Percentiles rank a stretch among this genome's conserved stretches.
These are phyloP conservation scores for Suillia variegata DNA, from an alignment of 2,888 invertebrate species.

Conservation along the genomic window DNA sequence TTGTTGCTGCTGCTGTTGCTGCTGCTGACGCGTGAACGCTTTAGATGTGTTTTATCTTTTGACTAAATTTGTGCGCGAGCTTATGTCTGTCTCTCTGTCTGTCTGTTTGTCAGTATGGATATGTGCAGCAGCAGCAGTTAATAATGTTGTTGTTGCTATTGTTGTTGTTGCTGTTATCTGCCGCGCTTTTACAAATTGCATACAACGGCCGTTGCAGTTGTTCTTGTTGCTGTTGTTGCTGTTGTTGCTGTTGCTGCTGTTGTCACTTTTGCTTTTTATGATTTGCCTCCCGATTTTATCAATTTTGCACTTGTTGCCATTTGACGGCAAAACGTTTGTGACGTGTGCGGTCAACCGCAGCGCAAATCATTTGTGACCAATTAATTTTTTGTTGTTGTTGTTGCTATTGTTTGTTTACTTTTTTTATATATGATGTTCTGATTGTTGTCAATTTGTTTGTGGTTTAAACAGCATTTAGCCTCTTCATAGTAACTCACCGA, in stretches of 20 bases:
- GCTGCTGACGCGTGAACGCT: neutral
- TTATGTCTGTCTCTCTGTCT: too few relatives aligned
- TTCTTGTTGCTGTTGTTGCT: neutral
- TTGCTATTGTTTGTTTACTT: neutral
- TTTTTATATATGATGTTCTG: neutral
- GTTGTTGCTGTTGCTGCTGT: neutral
- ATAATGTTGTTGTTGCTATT: constrained; percentile 2
- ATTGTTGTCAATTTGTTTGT: neutral
- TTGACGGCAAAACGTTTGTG: neutral
- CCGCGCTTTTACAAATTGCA: neutral
- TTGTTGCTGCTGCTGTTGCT: too few relatives aligned
- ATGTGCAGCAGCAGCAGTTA: neutral
- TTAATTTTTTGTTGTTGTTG: neutral
- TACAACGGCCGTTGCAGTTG: neutral
- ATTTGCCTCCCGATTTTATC: neutral
- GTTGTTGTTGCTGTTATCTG: neutral
- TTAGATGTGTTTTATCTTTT: neutral
- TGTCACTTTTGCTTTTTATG: neutral
- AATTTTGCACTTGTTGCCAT: constrained; percentile 1
- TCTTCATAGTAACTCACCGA: too few relatives aligned
- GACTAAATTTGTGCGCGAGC: neutral
- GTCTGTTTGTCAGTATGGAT: too few relatives aligned
- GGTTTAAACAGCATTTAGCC: too few relatives aligned
- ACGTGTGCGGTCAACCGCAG: neutral
- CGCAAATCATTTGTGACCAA: neutral